Evolutionary conservation across 2,797 vertebrate species (phyloP).

Genomic region (Martes flavigula): DNA sequence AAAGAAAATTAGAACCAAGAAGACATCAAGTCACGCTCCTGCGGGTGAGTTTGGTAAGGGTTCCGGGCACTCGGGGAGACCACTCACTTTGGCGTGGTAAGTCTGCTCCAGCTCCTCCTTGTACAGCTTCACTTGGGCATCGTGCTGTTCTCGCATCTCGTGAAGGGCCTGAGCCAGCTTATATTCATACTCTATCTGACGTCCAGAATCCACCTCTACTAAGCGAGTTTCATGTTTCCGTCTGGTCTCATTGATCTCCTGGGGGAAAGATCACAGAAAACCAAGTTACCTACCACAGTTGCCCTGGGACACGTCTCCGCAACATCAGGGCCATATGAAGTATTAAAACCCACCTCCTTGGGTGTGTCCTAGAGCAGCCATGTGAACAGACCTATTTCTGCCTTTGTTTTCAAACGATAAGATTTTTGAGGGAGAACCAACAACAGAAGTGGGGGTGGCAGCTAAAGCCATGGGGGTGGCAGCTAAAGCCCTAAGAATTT

Average conservation of each 20-base stretch:
- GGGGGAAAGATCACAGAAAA: not conserved
- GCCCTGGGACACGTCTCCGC: not conserved
- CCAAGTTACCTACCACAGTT: not conserved
- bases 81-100: slow-evolving; percentile 89
- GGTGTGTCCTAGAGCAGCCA: not conserved
- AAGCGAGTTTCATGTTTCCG: slow-evolving; percentile 87
- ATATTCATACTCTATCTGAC: slow-evolving; percentile 90
- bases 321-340: not conserved
- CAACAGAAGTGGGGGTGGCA: not conserved
- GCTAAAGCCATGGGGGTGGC: not conserved
- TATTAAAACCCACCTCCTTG: not conserved
- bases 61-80: accelerated
- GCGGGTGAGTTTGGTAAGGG: not conserved
- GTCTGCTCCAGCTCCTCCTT: slow-evolving; percentile 92
- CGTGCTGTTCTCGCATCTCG: slow-evolving; percentile 91
- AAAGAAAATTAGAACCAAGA: not conserved
- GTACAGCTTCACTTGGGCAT: slow-evolving; percentile 90
- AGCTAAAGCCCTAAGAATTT: not conserved
- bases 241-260: slow-evolving; percentile 93
- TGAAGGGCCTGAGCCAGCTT: slow-evolving; percentile 90
- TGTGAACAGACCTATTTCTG: not conserved
- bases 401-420: not conserved
- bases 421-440: not conserved
- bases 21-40: accelerated
- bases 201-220: slow-evolving; percentile 91